Evolutionary conservation across 2,113 vertebrate species (phyloP).

Genomic region (Myotis davidii): DNA sequence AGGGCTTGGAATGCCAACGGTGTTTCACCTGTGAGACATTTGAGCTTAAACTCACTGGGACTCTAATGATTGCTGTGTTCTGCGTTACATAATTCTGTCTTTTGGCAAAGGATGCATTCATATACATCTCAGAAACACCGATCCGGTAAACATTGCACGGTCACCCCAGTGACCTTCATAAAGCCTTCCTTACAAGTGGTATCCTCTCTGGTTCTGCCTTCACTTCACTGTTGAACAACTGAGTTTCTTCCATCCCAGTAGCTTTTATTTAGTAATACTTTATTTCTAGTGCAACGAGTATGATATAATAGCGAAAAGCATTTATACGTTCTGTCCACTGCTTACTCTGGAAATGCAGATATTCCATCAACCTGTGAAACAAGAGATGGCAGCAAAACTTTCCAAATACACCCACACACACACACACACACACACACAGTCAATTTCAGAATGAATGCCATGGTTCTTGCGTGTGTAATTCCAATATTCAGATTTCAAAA

Average conservation of each 20-base stretch:
- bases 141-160: background rate
- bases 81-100: background rate
- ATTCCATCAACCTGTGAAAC: background rate
- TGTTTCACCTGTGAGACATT: background rate
- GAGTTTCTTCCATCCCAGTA: background rate
- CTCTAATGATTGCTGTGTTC: background rate
- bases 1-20: background rate
- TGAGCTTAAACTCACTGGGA: background rate
- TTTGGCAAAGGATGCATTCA: background rate
- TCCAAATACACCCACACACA: background rate
- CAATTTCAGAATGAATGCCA: conserved; percentile 63
- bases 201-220: background rate
- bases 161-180: background rate
- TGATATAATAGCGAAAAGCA: background rate
- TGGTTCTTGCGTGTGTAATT: conserved; percentile 15
- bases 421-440: background rate
- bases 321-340: background rate
- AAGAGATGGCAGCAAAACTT: background rate
- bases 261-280: background rate
- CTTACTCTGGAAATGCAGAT: conserved; percentile 5
- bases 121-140: background rate
- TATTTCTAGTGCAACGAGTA: background rate
- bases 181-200: background rate
- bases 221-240: background rate
- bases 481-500: conserved; percentile 43